These are phyloP conservation scores for Pyrochroa serraticornis DNA, from an alignment of 2,888 invertebrate genomes.

Conservation along the genomic window DNA sequence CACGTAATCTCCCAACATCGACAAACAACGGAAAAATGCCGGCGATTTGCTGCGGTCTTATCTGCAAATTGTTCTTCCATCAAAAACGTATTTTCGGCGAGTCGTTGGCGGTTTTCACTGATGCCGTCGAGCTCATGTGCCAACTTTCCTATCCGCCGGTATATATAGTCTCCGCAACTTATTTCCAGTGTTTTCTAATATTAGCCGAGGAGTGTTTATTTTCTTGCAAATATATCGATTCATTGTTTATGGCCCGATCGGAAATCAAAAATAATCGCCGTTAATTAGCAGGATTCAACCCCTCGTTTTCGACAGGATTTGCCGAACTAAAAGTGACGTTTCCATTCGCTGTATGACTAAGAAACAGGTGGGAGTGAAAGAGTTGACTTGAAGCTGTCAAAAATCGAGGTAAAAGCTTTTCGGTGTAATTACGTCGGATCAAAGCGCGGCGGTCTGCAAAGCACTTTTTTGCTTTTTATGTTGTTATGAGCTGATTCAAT, in stretches of 20 bases:
- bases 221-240: conserved; percentile 12
- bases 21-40: conserved; percentile 6
- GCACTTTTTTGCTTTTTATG: too few species aligned
- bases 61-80: conserved; percentile 6
- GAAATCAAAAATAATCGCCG: neutral
- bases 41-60: conserved; percentile 5
- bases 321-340: too few species aligned
- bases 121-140: conserved; percentile 11
- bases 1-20: conserved; percentile 8
- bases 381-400: too few species aligned
- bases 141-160: conserved; percentile 7
- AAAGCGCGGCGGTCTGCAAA: too few species aligned
- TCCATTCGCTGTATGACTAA: too few species aligned
- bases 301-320: too few species aligned
- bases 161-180: conserved; percentile 14
- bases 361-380: too few species aligned
- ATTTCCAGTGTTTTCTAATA: conserved; percentile 23
- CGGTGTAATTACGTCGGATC: too few species aligned
- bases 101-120: conserved; percentile 14
- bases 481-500: too few species aligned
- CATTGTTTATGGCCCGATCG: conserved; percentile 7
- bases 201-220: conserved; percentile 14
- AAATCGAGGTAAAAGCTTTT: too few species aligned
- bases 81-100: conserved; percentile 15
- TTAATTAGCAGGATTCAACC: too few species aligned